These are phyloP conservation scores for Drosophila lacicola DNA, from an alignment of 2,888 invertebrate species.

Conservation along the genomic window DNA sequence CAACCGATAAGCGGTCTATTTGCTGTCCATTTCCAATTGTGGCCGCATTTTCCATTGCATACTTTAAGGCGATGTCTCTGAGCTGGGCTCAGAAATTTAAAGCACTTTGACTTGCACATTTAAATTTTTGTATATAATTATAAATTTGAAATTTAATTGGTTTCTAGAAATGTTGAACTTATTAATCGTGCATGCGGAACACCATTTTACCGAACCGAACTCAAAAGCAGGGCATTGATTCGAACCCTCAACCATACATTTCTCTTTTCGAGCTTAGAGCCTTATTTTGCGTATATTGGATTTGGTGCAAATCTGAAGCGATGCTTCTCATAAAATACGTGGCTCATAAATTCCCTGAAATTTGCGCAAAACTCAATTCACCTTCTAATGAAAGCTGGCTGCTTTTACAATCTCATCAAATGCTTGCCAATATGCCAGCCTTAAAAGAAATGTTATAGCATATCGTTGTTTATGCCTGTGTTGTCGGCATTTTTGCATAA, in stretches of 20 bases:
- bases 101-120: background rate
- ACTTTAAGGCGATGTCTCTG: slow-evolving; percentile 38
- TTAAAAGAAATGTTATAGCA: slow-evolving; percentile 27
- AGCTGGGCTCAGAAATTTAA: slow-evolving; percentile 14
- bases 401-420: slow-evolving; percentile 72
- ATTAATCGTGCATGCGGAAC: too few species aligned
- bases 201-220: too few species aligned
- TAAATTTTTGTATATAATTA: too few species aligned
- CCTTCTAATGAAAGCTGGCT: slow-evolving; percentile 67
- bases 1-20: slow-evolving; percentile 37
- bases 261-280: too few species aligned
- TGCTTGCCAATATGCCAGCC: slow-evolving; percentile 18
- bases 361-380: slow-evolving; percentile 55
- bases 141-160: too few species aligned
- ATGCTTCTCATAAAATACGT: slow-evolving; percentile 34
- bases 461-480: slow-evolving; percentile 60
- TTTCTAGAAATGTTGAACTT: too few species aligned
- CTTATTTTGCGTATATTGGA: slow-evolving; percentile 1
- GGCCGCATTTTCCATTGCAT: slow-evolving; percentile 34
- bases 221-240: too few species aligned
- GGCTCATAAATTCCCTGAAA: slow-evolving; percentile 31
- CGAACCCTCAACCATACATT: too few species aligned
- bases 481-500: slow-evolving; percentile 65
- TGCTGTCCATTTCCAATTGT: slow-evolving; percentile 2
- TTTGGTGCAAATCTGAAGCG: slow-evolving; percentile 12